Percentiles rank a stretch among this genome's conserved stretches.
Conservation (phyloP, 2,888 invertebrate species). For the Cephonodes hylas region DNA sequence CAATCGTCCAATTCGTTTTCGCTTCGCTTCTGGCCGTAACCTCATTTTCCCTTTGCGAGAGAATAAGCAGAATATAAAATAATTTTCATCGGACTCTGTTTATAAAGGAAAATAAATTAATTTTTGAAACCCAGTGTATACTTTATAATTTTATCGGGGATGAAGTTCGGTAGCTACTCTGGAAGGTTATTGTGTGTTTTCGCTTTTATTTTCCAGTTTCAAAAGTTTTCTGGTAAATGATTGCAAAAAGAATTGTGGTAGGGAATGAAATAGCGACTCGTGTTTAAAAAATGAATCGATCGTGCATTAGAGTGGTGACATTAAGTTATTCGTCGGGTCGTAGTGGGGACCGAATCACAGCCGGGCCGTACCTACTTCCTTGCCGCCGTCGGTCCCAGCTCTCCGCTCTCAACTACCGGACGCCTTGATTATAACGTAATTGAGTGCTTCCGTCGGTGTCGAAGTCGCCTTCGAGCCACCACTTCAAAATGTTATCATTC, state of each 20-base stretch:
- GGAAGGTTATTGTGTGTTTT: conserved; percentile 27
- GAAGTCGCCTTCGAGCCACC: conserved; percentile 45
- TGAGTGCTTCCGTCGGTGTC: conserved; percentile 64
- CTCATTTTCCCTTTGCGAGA: conserved; percentile 21
- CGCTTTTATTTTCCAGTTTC: conserved; percentile 35
- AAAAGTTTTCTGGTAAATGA: conserved; percentile 36
- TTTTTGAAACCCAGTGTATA: conserved; percentile 32
- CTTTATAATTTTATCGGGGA: conserved; percentile 33
- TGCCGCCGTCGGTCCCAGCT: conserved; percentile 16
- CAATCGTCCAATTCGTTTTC: conserved; percentile 14
- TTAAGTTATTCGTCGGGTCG: conserved; percentile 33
- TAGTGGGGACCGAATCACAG: conserved; percentile 20
- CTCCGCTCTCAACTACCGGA: conserved; percentile 36
- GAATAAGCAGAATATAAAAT: conserved; percentile 30
- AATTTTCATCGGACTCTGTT: conserved; percentile 33
- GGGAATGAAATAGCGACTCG: conserved; percentile 23
- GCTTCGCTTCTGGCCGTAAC: conserved; percentile 18
- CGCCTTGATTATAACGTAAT: conserved; percentile 66
- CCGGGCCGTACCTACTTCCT: conserved; percentile 13
- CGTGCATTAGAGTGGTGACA: conserved; percentile 44
- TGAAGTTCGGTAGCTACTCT: conserved; percentile 24
- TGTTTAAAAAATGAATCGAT: conserved; percentile 53
- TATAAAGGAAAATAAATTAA: conserved; percentile 37
- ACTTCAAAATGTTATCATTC: conserved; percentile 20
- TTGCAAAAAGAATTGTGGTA: conserved; percentile 24